Evolutionary conservation across 2,797 vertebrate genomes (phyloP).

Genomic region (Hybognathus amarus): DNA sequence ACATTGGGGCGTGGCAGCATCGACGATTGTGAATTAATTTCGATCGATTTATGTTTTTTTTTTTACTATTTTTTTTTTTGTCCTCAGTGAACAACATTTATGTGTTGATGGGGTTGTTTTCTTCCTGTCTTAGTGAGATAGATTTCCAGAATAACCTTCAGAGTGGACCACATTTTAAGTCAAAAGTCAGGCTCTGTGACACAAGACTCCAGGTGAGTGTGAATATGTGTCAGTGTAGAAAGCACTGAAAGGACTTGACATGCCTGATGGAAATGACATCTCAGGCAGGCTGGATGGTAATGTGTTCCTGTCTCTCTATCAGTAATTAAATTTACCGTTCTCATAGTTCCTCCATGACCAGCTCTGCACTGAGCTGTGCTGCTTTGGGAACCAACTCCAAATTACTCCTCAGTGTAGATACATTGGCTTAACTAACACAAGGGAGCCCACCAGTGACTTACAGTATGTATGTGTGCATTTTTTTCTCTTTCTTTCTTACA

Average conservation of each 20-base stretch:
- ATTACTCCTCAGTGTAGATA: slow-evolving; percentile 65
- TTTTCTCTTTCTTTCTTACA: slow-evolving; percentile 23
- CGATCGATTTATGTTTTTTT: neutral
- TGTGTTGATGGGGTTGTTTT: neutral
- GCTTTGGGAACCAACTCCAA: slow-evolving; percentile 59
- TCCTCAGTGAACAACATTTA: neutral
- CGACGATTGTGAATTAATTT: no score
- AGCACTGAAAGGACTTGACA: slow-evolving; percentile 71
- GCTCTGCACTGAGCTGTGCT: slow-evolving; percentile 40
- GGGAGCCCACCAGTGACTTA: slow-evolving; percentile 58
- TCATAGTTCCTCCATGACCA: slow-evolving; percentile 47
- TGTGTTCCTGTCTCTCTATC: slow-evolving; percentile 75
- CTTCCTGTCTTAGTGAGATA: neutral
- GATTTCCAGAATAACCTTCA: neutral
- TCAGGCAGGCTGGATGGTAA: slow-evolving; percentile 76
- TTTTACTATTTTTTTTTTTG: neutral
- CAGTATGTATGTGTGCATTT: slow-evolving; percentile 46
- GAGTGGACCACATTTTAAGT: slow-evolving; percentile 5
- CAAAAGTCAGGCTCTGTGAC: neutral
- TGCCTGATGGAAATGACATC: slow-evolving; percentile 75
- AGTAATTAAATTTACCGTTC: slow-evolving; percentile 78
- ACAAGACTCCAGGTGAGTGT: slow-evolving; percentile 67
- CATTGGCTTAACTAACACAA: slow-evolving; percentile 66
- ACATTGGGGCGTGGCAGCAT: no score
- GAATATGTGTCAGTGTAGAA: slow-evolving; percentile 58